Percentiles rank a stretch among this genome's conserved stretches.
phyloP scores from a whole-genome alignment of 2,888 invertebrate genomes.

The Drosophila sordidula region DNA sequence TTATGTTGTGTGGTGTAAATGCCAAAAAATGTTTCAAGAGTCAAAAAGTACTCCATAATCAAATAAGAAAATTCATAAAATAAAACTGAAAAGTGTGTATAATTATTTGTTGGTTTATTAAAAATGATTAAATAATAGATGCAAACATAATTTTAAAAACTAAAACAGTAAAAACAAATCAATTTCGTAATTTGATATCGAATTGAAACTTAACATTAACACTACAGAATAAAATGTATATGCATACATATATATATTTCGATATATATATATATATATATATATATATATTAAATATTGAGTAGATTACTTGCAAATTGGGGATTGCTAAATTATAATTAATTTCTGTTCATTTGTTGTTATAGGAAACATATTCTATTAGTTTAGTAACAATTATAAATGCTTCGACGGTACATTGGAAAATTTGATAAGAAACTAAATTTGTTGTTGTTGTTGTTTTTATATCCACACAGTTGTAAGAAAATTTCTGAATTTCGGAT shows the following conservation, averaged over 20 bases:
- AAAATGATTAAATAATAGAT: conserved; percentile 75
- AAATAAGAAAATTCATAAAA: conserved; percentile 12
- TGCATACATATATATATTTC: conserved; percentile 27
- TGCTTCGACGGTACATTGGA: conserved; percentile 82
- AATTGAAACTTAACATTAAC: conserved; percentile 54
- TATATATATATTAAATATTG: conserved; percentile 65
- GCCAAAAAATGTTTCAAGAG: conserved; percentile 47
- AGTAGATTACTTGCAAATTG: conserved; percentile 64
- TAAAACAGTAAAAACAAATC: conserved; percentile 75
- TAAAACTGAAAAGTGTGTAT: conserved; percentile 21
- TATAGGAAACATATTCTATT: conserved; percentile 65
- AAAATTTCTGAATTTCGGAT: conserved; percentile 8
- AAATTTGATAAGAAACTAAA: conserved; percentile 68
- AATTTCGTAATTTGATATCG: conserved; percentile 53
- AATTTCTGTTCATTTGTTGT: conserved; percentile 36
- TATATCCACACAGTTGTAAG: conserved; percentile 61
- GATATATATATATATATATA: conserved; percentile 7
- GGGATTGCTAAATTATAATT: conserved; percentile 40
- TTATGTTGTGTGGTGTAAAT: conserved; percentile 35
- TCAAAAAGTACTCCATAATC: conserved; percentile 37
- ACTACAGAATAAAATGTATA: conserved; percentile 25
- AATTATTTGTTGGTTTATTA: conserved; percentile 65
- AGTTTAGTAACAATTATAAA: conserved; percentile 77
- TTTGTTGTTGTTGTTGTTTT: conserved; percentile 26
- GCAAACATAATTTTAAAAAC: conserved; percentile 68